Percentiles rank a stretch among this genome's conserved stretches.
phyloP scores from a whole-genome alignment of 30 jellyfish, hydroid and myxozoan species.

The Pelagia noctiluca region DNA sequence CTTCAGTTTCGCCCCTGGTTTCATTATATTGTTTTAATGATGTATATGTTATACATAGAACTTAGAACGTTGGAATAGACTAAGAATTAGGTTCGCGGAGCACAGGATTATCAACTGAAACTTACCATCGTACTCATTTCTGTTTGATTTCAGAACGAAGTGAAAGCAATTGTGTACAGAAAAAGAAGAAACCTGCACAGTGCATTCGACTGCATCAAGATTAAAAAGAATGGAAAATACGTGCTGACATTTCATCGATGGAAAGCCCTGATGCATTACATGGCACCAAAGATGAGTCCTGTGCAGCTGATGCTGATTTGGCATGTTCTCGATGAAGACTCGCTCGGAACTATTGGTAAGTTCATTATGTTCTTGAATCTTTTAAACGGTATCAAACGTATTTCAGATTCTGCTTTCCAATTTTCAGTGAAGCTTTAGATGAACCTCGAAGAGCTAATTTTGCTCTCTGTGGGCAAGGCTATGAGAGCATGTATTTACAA shows the following conservation, averaged over 20 bases:
- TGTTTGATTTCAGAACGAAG: constrained; percentile 81
- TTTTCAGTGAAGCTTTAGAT: too few species aligned
- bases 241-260: constrained; percentile 88
- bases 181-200: constrained; percentile 91
- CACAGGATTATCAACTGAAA: neutral
- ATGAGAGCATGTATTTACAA: too few species aligned
- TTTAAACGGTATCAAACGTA: too few species aligned
- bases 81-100: neutral
- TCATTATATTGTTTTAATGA: too few species aligned
- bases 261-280: constrained; percentile 89
- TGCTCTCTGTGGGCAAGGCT: too few species aligned
- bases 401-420: too few species aligned
- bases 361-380: neutral
- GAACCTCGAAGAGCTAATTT: too few species aligned
- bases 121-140: neutral
- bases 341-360: constrained; percentile 74
- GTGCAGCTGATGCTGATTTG: constrained; percentile 90
- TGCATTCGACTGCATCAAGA: constrained; percentile 90
- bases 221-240: constrained; percentile 71
- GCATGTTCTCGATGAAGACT: constrained; percentile 91
- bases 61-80: neutral
- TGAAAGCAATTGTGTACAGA: constrained; percentile 92
- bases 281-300: constrained; percentile 96
- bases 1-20: too few species aligned
- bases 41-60: too few species aligned